Evolutionary conservation across 2,797 vertebrate genomes (phyloP), one percentile per base, ranked within the genome.

Genomic region (Gila robusta): DNA sequence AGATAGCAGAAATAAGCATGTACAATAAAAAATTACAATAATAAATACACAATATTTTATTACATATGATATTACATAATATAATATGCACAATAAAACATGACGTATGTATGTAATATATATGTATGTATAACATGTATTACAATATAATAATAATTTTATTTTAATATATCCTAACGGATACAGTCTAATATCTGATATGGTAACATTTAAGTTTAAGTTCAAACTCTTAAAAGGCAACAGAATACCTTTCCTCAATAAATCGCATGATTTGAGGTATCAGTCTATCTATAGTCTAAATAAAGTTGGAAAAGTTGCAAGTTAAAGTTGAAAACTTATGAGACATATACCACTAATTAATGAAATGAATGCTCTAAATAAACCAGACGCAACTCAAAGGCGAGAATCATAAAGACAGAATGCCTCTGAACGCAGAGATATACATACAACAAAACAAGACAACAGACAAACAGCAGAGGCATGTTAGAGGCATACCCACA

Each of bases 401-500:
- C 1, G 12, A 26, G n/a, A 39, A 70, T 17, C 47, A 70, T 11
- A 54, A 71, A 28, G 47, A 41, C 79, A 23, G 79, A 69, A 81
- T 32, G 26, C 26, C 62, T 67, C 28, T 69, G 64, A 66, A 67
- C 56, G 12, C 37, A 47, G 47, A 59, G 35, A 59, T 73, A 73
- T 72, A 72, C 67, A 72, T 82, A 56, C 37, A 83, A 73, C 82
- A 83, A 66, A 32, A 76, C 39, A 83, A 74, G 16, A 26, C 23
- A 16, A 23, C 26, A 77, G 62, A 69, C 32, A 21, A 67, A 56
- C 17, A 52, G 74, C 37, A 28, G 74, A 79, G 44, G 82, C n/a
- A 84, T 77, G 71, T 70, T 84, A 28, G 49, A 77, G 80, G 80
- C 80, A 71, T 82, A 71, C 80, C 80, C 80, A 82, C 80, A 82